These are phyloP conservation scores for Conus canariensis DNA, from an alignment of 2,888 invertebrate species.

Conservation along the genomic window DNA sequence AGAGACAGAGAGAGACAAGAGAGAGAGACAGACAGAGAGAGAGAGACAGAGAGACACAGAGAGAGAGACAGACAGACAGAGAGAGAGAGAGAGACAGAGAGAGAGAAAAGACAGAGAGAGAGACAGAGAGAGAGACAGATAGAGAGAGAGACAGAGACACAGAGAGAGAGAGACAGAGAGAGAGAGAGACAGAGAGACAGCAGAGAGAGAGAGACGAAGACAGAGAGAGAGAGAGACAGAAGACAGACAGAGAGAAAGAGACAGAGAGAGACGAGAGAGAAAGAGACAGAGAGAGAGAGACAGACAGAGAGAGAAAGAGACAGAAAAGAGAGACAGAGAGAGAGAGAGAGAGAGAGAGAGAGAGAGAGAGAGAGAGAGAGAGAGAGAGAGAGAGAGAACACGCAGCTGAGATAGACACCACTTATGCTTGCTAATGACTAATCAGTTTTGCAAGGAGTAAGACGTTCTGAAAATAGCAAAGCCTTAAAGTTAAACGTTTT, in stretches of 20 bases:
- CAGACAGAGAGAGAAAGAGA: not conserved
- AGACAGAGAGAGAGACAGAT: not conserved
- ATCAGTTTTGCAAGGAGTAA: no score
- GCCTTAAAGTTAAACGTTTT: no score
- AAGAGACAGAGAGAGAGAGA: conserved; percentile 40
- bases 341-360: not conserved
- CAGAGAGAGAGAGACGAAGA: not conserved
- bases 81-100: conserved; percentile 1
- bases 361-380: not conserved
- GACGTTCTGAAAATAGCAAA: no score
- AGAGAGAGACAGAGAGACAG: not conserved
- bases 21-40: not conserved
- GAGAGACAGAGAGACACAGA: not conserved
- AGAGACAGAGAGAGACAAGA: not conserved
- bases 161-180: not conserved
- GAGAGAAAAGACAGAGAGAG: conserved; percentile 39
- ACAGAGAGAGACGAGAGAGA: not conserved
- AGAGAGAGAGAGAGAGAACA: not conserved
- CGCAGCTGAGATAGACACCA: no score
- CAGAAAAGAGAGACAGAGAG: not conserved
- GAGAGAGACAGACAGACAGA: not conserved
- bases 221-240: no score
- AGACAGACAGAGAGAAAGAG: not conserved
- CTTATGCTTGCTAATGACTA: no score
- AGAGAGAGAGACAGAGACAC: not conserved